phyloP scores from a whole-genome alignment of 2,888 invertebrate species.

The Ametastegia equiseti region DNA sequence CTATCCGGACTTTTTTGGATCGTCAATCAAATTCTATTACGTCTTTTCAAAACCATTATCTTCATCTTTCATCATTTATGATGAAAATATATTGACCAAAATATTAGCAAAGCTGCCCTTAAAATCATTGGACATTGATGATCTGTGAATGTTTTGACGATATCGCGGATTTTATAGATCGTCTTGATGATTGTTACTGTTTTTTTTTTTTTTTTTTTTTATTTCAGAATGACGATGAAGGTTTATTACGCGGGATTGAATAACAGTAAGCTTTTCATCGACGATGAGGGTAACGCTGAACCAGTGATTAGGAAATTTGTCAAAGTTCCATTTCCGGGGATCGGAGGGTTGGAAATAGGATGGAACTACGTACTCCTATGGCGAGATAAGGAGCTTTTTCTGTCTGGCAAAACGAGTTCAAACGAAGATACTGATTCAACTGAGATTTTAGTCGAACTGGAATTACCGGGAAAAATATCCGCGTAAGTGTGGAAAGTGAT shows the following conservation, averaged over 20 bases:
- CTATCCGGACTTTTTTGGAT: too few relatives aligned
- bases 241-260: constrained; percentile 65
- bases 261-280: constrained; percentile 57
- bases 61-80: too few relatives aligned
- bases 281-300: constrained; percentile 44
- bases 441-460: not conserved
- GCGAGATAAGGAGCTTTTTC: constrained; percentile 63
- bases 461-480: not conserved
- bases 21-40: too few relatives aligned
- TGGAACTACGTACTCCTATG: constrained; percentile 72
- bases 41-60: too few relatives aligned
- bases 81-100: too few relatives aligned
- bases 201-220: not conserved
- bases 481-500: not conserved
- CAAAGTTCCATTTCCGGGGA: constrained; percentile 58
- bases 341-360: constrained; percentile 68
- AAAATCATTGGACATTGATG: too few relatives aligned
- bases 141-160: too few relatives aligned
- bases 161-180: not conserved
- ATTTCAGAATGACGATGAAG: constrained; percentile 27
- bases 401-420: constrained; percentile 59
- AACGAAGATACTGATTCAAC: not conserved
- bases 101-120: too few relatives aligned
- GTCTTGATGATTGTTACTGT: not conserved
- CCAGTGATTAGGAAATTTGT: constrained; percentile 60